phyloP scores from a whole-genome alignment of 2,888 invertebrate species.

The Entomobrya proxima region DNA sequence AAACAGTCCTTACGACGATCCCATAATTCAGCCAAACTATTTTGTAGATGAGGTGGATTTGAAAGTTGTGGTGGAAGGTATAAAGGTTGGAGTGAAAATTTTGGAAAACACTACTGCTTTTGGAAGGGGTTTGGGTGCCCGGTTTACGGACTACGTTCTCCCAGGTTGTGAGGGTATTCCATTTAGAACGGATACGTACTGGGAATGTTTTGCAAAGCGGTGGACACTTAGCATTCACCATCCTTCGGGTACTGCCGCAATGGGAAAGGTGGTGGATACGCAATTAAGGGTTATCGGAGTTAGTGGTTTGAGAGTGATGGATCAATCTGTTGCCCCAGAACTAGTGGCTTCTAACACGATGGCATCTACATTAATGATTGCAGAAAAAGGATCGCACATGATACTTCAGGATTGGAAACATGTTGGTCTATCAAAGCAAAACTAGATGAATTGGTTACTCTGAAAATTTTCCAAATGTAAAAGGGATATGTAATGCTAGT shows the following conservation, averaged over 20 bases:
- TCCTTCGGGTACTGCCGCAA: slow-evolving; percentile 66
- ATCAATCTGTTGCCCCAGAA: background rate
- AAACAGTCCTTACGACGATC: slow-evolving; percentile 61
- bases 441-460: background rate
- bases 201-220: slow-evolving; percentile 67
- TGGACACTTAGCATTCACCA: slow-evolving; percentile 71
- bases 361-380: background rate
- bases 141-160: slow-evolving; percentile 52
- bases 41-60: slow-evolving; percentile 65
- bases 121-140: slow-evolving; percentile 39
- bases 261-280: slow-evolving; percentile 69
- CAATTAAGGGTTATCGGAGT: slow-evolving; percentile 26
- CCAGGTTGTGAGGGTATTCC: slow-evolving; percentile 70
- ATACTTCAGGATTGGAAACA: background rate
- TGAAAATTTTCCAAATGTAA: background rate
- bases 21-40: slow-evolving; percentile 72
- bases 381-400: background rate
- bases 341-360: background rate
- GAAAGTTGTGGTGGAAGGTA: slow-evolving; percentile 69
- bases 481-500: background rate
- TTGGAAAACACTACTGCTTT: slow-evolving; percentile 66
- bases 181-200: slow-evolving; percentile 68
- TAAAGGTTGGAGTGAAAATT: slow-evolving; percentile 54
- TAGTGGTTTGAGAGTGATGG: background rate
- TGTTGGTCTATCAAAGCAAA: too few relatives aligned